A percentile compares a stretch with the other conserved stretches of the same genome.
Conservation (phyloP, 2,888 invertebrate genomes). For the Chymomyza amoena region DNA sequence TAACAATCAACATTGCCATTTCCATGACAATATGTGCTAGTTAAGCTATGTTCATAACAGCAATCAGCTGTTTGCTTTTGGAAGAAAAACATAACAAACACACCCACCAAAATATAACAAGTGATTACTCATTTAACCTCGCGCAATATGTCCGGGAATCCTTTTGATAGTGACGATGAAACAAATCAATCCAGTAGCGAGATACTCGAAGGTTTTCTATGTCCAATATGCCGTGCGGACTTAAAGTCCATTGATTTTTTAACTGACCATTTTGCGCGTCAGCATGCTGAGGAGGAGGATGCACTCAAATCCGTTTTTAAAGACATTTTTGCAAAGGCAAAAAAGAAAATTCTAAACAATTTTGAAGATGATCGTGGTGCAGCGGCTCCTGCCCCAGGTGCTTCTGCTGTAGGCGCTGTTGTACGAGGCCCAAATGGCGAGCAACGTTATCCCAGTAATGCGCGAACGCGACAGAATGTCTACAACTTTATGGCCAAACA, state of each 20-base stretch:
- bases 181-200: constrained; percentile 79
- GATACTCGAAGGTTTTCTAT: constrained; percentile 95
- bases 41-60: background rate
- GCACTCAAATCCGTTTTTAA: constrained; percentile 86
- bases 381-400: constrained; percentile 30
- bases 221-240: constrained; percentile 96
- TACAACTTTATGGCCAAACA: constrained; percentile 76
- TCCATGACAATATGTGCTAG: background rate
- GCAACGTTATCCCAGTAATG: constrained; percentile 43
- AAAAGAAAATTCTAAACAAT: constrained; percentile 88
- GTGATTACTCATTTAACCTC: background rate
- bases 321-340: constrained; percentile 93
- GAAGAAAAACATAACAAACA: background rate
- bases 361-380: constrained; percentile 82
- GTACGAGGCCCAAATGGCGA: constrained; percentile 10
- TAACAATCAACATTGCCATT: background rate
- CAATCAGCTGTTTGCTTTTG: background rate
- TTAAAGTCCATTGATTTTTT: constrained; percentile 90
- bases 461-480: constrained; percentile 64
- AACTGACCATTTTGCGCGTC: constrained; percentile 92
- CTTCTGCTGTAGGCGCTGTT: constrained; percentile 4
- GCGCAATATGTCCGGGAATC: constrained; percentile 61
- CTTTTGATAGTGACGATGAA: constrained; percentile 71
- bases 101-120: constrained; percentile 1
- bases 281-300: constrained; percentile 92